Conservation (phyloP, 1,140 invertebrate species). For the Leguminivora glycinivorella region DNA sequence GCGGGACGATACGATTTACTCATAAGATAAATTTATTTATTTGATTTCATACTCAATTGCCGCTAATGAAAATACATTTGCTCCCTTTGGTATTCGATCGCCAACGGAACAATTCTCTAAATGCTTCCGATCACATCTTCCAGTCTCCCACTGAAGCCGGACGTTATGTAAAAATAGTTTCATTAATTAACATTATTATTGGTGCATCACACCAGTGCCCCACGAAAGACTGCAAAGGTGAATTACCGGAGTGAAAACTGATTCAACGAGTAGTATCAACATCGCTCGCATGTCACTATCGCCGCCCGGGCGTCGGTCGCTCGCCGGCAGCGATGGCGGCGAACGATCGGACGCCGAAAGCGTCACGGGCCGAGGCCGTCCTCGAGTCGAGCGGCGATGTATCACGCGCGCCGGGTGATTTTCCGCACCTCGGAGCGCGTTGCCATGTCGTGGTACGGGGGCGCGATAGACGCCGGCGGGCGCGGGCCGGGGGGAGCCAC, state of each 20-base stretch:
- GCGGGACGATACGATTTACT: slow-evolving; percentile 67
- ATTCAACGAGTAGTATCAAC: slow-evolving; percentile 50
- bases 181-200: slow-evolving; percentile 32
- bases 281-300: slow-evolving; percentile 45
- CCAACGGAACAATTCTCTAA: slow-evolving; percentile 58
- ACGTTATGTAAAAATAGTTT: slow-evolving; percentile 27
- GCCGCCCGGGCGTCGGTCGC: slow-evolving; percentile 30
- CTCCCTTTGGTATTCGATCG: slow-evolving; percentile 51
- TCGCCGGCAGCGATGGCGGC: neutral
- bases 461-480: slow-evolving; percentile 45
- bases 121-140: slow-evolving; percentile 53
- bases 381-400: slow-evolving; percentile 49
- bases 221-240: slow-evolving; percentile 44
- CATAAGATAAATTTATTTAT: slow-evolving; percentile 61
- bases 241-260: slow-evolving; percentile 44
- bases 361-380: neutral
- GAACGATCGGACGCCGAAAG: neutral
- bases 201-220: slow-evolving; percentile 48
- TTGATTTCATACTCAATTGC: slow-evolving; percentile 54
- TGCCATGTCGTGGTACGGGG: slow-evolving; percentile 51
- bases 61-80: slow-evolving; percentile 48
- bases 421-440: slow-evolving; percentile 62
- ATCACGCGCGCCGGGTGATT: slow-evolving; percentile 53
- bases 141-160: slow-evolving; percentile 46
- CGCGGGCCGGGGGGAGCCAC: slow-evolving; percentile 46